These are phyloP conservation scores for Mico argentatus DNA, from an alignment of 2,797 vertebrate genomes.

Conservation along the genomic window DNA sequence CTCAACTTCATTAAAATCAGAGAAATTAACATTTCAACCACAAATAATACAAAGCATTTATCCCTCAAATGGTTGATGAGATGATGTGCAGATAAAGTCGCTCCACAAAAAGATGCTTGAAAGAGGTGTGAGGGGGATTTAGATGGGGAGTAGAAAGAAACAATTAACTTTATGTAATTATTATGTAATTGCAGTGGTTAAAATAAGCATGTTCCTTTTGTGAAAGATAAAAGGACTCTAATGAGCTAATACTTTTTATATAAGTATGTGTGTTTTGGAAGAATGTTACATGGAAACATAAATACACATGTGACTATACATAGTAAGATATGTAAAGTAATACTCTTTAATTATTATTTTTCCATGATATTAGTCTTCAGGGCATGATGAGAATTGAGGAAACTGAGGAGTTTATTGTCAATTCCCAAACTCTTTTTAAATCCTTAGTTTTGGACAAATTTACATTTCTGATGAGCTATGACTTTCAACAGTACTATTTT, in stretches of 20 bases:
- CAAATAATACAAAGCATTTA: neutral
- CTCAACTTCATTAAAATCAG: neutral
- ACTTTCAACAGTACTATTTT: neutral
- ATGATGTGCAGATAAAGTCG: neutral
- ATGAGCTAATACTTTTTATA: neutral
- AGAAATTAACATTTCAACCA: neutral
- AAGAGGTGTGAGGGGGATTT: neutral
- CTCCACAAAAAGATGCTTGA: neutral
- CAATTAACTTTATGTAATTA: neutral
- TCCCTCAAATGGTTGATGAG: neutral
- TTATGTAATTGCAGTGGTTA: neutral
- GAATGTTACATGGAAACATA: neutral
- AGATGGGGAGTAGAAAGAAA: neutral
- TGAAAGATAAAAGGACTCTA: neutral
- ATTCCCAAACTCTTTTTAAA: neutral
- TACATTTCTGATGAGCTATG: neutral
- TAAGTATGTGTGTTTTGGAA: neutral
- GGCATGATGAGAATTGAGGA: neutral
- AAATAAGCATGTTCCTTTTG: neutral
- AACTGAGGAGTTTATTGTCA: neutral
- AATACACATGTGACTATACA: neutral
- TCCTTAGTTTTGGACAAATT: conserved; percentile 28
- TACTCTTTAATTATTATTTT: neutral
- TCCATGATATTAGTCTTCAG: neutral
- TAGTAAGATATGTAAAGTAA: neutral